phyloP scores from a whole-genome alignment of 2,888 invertebrate genomes.

The Lasioglossum calceatum region DNA sequence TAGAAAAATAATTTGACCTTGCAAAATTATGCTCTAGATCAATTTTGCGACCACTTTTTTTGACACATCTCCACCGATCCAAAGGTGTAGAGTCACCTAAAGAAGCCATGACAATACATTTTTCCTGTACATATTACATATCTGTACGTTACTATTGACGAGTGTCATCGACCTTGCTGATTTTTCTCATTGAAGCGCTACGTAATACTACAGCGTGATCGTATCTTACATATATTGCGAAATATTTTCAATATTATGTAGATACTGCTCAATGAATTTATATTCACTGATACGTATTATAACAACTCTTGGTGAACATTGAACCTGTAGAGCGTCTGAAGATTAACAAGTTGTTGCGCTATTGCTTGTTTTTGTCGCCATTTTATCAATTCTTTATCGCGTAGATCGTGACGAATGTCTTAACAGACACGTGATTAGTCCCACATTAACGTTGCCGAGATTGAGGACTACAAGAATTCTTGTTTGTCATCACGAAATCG shows the following conservation, averaged over 20 bases:
- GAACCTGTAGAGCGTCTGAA: background rate
- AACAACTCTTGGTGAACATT: constrained; percentile 8
- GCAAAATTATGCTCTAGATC: no score
- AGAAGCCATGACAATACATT: no score
- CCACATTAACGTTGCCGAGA: background rate
- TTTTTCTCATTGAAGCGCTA: background rate
- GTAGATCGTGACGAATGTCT: background rate
- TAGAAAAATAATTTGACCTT: no score
- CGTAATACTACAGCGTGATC: background rate
- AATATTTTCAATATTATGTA: background rate
- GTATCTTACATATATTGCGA: background rate
- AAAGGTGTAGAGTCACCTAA: no score
- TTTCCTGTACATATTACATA: no score
- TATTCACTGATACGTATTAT: background rate
- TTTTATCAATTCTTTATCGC: background rate
- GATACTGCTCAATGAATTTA: background rate
- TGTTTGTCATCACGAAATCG: background rate
- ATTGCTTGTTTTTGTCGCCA: background rate
- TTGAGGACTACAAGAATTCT: background rate
- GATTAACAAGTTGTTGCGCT: constrained; percentile 3
- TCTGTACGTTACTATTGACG: background rate
- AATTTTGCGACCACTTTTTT: no score
- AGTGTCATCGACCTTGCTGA: constrained; percentile 6
- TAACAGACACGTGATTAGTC: background rate
- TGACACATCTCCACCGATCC: no score